These are phyloP conservation scores for Rhopalosiphum padi DNA, from an alignment of 1,140 invertebrate species.

Conservation along the genomic window DNA sequence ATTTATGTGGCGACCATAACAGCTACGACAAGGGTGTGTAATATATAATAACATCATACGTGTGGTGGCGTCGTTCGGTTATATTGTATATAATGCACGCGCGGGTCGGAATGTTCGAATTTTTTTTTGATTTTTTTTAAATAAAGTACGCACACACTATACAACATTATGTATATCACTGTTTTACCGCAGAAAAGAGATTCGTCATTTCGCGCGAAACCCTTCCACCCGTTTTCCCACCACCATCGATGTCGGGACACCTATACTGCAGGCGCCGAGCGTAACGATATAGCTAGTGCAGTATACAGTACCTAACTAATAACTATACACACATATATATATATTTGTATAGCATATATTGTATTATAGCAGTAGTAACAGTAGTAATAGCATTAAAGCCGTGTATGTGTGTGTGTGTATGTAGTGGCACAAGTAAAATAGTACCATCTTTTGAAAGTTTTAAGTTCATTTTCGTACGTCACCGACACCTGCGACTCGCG, in stretches of 20 bases:
- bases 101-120: not conserved
- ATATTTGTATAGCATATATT: not conserved
- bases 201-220: not conserved
- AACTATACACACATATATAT: too few species aligned
- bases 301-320: not conserved
- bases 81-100: not conserved
- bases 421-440: not conserved
- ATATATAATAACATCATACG: not conserved
- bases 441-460: constrained; percentile 1
- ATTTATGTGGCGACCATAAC: not conserved
- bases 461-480: not conserved
- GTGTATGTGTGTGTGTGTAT: not conserved
- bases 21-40: not conserved
- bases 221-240: not conserved
- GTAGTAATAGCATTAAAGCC: not conserved
- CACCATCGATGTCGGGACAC: not conserved
- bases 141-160: not conserved
- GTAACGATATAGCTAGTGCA: not conserved
- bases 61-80: not conserved
- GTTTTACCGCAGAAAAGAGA: not conserved
- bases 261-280: not conserved
- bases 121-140: not conserved
- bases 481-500: not conserved
- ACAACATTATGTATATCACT: not conserved
- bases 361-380: not conserved